These are phyloP conservation scores for Amphimallon solstitiale DNA, from an alignment of 2,888 invertebrate genomes.

Conservation along the genomic window DNA sequence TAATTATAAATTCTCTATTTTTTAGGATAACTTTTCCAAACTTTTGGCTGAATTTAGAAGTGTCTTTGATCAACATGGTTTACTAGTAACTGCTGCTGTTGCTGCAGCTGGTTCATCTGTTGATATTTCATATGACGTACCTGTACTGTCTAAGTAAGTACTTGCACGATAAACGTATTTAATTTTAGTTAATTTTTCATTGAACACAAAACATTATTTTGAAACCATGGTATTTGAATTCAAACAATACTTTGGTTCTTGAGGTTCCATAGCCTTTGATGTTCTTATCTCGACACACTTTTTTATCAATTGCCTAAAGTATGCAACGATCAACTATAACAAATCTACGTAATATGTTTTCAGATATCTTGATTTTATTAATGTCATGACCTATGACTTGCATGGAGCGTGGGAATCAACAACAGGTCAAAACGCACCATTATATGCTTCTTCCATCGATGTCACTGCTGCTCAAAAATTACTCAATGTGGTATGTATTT, in stretches of 20 bases:
- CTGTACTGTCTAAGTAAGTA: constrained; percentile 65
- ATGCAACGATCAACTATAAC: no score
- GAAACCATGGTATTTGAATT: no score
- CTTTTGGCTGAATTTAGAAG: constrained; percentile 68
- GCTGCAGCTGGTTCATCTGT: constrained; percentile 65
- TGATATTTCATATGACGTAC: constrained; percentile 69
- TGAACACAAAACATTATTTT: no score
- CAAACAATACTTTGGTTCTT: no score
- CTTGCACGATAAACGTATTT: no score
- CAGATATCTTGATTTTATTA: constrained; percentile 69
- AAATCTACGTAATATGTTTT: no score
- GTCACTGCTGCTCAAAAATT: constrained; percentile 55
- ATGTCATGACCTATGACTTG: constrained; percentile 80
- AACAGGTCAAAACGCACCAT: constrained; percentile 75
- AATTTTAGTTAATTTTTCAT: no score
- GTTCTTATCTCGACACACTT: no score
- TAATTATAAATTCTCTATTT: no score
- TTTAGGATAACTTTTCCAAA: constrained; percentile 46
- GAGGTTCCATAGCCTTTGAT: no score
- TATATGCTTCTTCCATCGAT: constrained; percentile 66
- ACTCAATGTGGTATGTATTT: constrained; percentile 59
- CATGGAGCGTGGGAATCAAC: constrained; percentile 74
- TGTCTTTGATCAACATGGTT: constrained; percentile 66
- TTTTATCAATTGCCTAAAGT: no score
- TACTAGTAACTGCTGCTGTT: constrained; percentile 69